Conservation (phyloP, 2,888 invertebrate genomes). For the Gibbula magus region DNA sequence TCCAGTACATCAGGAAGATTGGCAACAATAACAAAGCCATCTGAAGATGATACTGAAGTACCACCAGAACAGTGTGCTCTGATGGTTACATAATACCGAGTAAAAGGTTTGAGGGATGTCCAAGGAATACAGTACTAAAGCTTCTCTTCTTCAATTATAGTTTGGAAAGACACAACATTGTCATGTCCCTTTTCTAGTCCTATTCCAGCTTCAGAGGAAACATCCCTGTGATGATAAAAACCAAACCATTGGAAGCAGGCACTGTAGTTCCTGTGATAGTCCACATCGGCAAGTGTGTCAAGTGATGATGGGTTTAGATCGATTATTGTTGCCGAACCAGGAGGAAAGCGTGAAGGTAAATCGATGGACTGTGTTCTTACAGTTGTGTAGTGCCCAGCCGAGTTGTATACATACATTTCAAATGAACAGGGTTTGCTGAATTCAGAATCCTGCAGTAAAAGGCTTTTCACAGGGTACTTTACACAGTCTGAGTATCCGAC, state of each 20-base stretch:
- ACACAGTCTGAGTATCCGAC: slow-evolving; percentile 1
- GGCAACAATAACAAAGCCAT: slow-evolving; percentile 5
- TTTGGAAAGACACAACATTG: not conserved
- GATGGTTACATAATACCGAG: not conserved
- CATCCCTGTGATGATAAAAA: not conserved
- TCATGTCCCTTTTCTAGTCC: not conserved
- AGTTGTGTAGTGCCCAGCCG: slow-evolving; percentile 43
- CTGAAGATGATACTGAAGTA: slow-evolving; percentile 1
- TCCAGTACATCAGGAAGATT: not conserved
- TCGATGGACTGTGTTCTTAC: slow-evolving; percentile 30
- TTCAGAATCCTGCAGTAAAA: slow-evolving; percentile 26
- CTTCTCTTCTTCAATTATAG: not conserved
- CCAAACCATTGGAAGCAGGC: not conserved
- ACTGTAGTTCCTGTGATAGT: not conserved
- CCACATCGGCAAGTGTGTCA: not conserved
- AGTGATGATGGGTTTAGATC: slow-evolving; percentile 33
- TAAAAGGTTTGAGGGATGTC: not conserved
- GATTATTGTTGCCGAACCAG: slow-evolving; percentile 34
- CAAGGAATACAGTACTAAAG: not conserved
- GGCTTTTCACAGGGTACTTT: not conserved
- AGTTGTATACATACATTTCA: slow-evolving; percentile 42
- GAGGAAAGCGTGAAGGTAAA: slow-evolving; percentile 41
- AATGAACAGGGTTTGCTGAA: slow-evolving; percentile 13
- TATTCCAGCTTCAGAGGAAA: not conserved
- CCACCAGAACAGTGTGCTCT: not conserved